Conservation (phyloP, 2,888 invertebrate genomes). For the Cheilosia pagana region DNA sequence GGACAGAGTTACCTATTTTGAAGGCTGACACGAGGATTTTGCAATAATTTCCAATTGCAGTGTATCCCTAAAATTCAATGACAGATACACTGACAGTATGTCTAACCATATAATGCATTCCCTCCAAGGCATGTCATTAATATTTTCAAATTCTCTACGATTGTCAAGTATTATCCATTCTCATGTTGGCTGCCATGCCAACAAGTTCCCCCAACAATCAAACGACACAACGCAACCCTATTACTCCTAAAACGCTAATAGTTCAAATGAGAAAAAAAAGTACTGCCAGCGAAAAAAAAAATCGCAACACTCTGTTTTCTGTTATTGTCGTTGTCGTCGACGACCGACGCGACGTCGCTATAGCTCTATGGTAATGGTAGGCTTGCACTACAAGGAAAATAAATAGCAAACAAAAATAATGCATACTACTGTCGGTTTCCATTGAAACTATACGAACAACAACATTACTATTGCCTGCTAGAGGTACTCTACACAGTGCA, state of each 20-base stretch:
- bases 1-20: conserved; percentile 17
- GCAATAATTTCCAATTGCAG: conserved; percentile 9
- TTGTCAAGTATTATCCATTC: conserved; percentile 18
- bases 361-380: conserved; percentile 5
- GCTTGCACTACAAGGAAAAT: conserved; percentile 20
- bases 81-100: not conserved
- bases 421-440: conserved; percentile 11
- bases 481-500: conserved; percentile 26
- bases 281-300: conserved; percentile 14
- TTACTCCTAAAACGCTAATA: conserved; percentile 42
- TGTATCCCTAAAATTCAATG: not conserved
- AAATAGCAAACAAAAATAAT: conserved; percentile 44
- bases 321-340: conserved; percentile 8
- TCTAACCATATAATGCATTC: conserved; percentile 7
- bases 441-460: conserved; percentile 22
- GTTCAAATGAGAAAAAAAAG: conserved; percentile 17
- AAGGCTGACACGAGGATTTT: conserved; percentile 50
- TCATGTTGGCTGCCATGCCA: conserved; percentile 61
- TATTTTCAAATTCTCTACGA: conserved; percentile 13
- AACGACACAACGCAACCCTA: conserved; percentile 48
- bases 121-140: conserved; percentile 22
- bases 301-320: conserved; percentile 33
- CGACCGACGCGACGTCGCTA: not conserved
- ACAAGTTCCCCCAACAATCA: conserved; percentile 62
- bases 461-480: conserved; percentile 10